phyloP scores from a whole-genome alignment of 2,113 vertebrate genomes.

The Potamarius usumacintae region DNA sequence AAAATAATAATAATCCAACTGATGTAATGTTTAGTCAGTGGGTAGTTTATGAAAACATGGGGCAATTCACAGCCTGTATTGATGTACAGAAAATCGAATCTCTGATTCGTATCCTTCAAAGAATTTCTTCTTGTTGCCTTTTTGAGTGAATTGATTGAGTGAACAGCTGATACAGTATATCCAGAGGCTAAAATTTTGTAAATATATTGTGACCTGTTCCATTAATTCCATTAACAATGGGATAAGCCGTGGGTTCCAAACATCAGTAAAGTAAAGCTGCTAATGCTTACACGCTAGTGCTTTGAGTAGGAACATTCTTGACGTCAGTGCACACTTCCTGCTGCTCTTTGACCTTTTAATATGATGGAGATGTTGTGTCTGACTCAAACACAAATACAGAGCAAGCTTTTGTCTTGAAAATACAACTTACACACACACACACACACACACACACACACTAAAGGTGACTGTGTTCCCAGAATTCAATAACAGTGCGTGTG shows the following conservation, averaged over 20 bases:
- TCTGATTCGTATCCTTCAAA: constrained; percentile 14
- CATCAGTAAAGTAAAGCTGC: constrained; percentile 32
- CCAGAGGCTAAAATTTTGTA: constrained; percentile 23
- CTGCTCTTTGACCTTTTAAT: constrained; percentile 43
- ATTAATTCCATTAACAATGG: constrained; percentile 16
- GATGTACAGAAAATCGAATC: constrained; percentile 8
- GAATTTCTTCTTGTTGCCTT: constrained; percentile 33
- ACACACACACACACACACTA: not conserved
- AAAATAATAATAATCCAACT: too few species aligned
- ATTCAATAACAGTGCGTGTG: not conserved
- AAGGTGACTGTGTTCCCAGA: not conserved
- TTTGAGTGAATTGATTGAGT: constrained; percentile 16
- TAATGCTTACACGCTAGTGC: constrained; percentile 21
- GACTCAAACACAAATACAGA: constrained; percentile 25
- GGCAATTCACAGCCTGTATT: constrained; percentile 7
- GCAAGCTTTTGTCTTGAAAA: not conserved
- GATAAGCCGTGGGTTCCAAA: constrained; percentile 25
- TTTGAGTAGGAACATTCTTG: constrained; percentile 30
- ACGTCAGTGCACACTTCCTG: constrained; percentile 45
- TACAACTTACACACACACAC: not conserved
- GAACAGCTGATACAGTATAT: constrained; percentile 14
- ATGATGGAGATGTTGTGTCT: constrained; percentile 29
- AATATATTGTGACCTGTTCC: constrained; percentile 19
- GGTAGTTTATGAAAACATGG: not conserved
- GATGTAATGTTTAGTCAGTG: not conserved